phyloP scores from a whole-genome alignment of 2,113 vertebrate species.

The Colaptes auratus region DNA sequence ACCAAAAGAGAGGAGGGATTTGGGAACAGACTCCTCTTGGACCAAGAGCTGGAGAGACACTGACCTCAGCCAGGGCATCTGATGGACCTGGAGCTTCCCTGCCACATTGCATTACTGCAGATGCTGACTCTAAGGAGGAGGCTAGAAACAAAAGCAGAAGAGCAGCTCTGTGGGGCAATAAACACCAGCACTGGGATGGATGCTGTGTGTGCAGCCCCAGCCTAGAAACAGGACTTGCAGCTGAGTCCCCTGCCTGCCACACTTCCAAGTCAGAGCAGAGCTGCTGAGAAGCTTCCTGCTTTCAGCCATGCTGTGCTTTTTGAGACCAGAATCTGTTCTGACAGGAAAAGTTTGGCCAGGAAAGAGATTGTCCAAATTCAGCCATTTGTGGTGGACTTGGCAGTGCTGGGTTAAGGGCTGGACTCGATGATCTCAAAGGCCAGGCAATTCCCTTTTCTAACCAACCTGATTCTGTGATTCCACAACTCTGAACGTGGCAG shows the following conservation, averaged over 20 bases:
- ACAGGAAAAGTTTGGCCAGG: background rate
- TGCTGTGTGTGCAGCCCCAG: background rate
- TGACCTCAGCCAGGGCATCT: background rate
- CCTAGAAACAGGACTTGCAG: background rate
- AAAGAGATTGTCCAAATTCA: background rate
- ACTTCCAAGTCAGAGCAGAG: background rate
- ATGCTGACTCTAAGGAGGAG: rapidly evolving
- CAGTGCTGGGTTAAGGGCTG: too few relatives aligned
- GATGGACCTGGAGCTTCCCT: too few relatives aligned
- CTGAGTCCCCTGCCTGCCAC: background rate
- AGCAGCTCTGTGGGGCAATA: rapidly evolving
- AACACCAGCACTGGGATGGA: rapidly evolving
- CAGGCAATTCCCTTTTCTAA: too few relatives aligned
- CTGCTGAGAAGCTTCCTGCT: background rate
- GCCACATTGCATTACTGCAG: rapidly evolving
- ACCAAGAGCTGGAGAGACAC: rapidly evolving
- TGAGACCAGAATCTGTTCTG: background rate
- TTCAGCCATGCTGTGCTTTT: rapidly evolving
- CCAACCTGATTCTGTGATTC: background rate
- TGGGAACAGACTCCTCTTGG: rapidly evolving
- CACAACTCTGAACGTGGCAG: background rate
- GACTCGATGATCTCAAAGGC: background rate
- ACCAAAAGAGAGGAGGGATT: rapidly evolving
- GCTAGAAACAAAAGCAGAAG: rapidly evolving
- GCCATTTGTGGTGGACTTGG: background rate